Conservation (phyloP, 2,888 invertebrate species). For the Cacoxenus indagator region DNA sequence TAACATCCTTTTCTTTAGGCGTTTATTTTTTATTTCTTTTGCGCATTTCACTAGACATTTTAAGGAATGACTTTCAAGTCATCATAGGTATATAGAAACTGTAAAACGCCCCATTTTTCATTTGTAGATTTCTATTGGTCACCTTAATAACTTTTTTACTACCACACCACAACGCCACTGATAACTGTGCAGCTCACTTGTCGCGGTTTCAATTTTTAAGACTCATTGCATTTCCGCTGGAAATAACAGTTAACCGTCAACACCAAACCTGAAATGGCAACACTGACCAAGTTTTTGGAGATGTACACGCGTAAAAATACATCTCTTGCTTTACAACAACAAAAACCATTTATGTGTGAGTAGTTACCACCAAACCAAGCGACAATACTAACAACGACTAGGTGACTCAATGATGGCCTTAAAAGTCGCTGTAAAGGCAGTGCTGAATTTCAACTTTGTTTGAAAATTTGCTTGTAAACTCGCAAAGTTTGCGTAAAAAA, state of each 20-base stretch:
- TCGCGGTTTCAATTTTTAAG: not conserved
- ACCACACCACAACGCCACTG: no score
- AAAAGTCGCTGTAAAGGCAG: not conserved
- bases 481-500: not conserved
- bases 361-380: not conserved
- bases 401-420: not conserved
- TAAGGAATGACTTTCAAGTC: no score
- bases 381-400: not conserved
- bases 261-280: not conserved
- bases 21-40: no score
- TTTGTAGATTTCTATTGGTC: no score
- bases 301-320: not conserved
- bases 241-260: slow-evolving; percentile 10
- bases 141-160: no score
- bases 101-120: no score
- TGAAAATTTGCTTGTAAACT: not conserved
- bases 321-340: not conserved
- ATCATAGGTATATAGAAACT: no score
- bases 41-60: no score
- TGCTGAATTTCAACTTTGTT: not conserved
- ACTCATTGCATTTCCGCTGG: slow-evolving; percentile 9
- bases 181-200: no score
- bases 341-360: slow-evolving; percentile 1
- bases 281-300: slow-evolving; percentile 9
- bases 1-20: no score